These are phyloP conservation scores for Leptopterna dolabrata DNA, from an alignment of 2,888 invertebrate species.

Conservation along the genomic window DNA sequence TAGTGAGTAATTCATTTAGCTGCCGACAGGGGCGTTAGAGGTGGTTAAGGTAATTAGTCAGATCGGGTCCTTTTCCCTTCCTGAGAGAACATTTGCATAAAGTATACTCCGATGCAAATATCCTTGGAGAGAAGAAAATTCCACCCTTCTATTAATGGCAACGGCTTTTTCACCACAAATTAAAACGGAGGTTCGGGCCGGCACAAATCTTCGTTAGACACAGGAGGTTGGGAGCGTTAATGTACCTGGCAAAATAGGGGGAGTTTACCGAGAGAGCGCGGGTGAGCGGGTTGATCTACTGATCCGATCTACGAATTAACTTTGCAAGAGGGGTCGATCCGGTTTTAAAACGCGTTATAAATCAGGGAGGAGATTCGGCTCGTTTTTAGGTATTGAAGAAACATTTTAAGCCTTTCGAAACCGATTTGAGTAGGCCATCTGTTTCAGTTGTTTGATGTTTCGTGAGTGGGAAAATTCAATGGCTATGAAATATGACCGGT, in stretches of 20 bases:
- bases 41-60: slow-evolving; percentile 58
- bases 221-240: slow-evolving; percentile 39
- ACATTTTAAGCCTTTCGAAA: neutral
- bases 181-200: slow-evolving; percentile 49
- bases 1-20: slow-evolving; percentile 59
- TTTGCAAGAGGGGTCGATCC: neutral
- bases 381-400: neutral
- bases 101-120: slow-evolving; percentile 60
- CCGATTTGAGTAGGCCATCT: neutral
- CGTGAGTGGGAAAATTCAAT: no score
- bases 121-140: slow-evolving; percentile 41
- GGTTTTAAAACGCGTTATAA: slow-evolving; percentile 1
- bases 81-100: slow-evolving; percentile 58
- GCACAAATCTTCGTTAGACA: slow-evolving; percentile 59
- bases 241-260: slow-evolving; percentile 32
- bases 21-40: slow-evolving; percentile 36
- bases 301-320: slow-evolving; percentile 24
- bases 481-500: no score
- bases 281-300: slow-evolving; percentile 1
- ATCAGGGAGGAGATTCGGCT: neutral
- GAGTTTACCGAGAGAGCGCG: neutral
- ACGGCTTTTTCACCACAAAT: slow-evolving; percentile 60
- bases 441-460: neutral
- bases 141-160: slow-evolving; percentile 56
- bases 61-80: slow-evolving; percentile 43